Percentiles rank a stretch among this genome's conserved stretches.
Conservation (phyloP, 1,140 invertebrate species). For the Danaus plexippus region DNA sequence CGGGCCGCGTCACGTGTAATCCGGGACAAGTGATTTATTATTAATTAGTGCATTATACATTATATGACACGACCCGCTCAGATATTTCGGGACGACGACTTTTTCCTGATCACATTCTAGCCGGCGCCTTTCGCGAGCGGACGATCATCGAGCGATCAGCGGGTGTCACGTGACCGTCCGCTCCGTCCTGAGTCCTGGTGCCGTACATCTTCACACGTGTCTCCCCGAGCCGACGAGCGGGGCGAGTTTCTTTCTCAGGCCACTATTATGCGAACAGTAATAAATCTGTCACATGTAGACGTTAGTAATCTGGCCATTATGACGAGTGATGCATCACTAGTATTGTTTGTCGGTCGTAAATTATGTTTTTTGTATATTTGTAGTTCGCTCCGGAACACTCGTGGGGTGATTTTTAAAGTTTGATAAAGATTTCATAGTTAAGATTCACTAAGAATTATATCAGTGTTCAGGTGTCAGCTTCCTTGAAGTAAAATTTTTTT, state of each 20-base stretch:
- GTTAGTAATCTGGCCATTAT: conserved; percentile 59
- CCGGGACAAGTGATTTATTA: conserved; percentile 57
- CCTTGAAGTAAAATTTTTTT: too few relatives aligned
- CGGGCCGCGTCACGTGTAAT: conserved; percentile 50
- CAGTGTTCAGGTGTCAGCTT: too few relatives aligned
- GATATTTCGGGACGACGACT: not conserved
- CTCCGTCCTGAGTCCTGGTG: too few relatives aligned
- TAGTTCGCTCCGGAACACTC: conserved; percentile 11
- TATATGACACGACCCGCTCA: not conserved
- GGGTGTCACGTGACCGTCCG: too few relatives aligned
- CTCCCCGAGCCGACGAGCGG: too few relatives aligned
- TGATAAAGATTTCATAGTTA: conserved; percentile 16
- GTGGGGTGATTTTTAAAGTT: conserved; percentile 19
- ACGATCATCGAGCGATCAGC: too few relatives aligned
- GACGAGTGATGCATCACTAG: conserved; percentile 58
- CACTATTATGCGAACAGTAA: conserved; percentile 48
- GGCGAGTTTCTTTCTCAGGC: conserved; percentile 16
- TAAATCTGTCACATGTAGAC: conserved; percentile 51
- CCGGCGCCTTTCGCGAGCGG: too few relatives aligned
- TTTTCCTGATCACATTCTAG: too few relatives aligned
- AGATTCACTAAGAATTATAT: conserved; percentile 8
- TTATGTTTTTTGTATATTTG: conserved; percentile 36
- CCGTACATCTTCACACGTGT: too few relatives aligned
- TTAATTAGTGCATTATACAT: conserved; percentile 47
- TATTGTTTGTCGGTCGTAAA: conserved; percentile 49